Evolutionary conservation across 1,140 invertebrate genomes (phyloP).

Genomic region (Hydropsyche tenuis): DNA sequence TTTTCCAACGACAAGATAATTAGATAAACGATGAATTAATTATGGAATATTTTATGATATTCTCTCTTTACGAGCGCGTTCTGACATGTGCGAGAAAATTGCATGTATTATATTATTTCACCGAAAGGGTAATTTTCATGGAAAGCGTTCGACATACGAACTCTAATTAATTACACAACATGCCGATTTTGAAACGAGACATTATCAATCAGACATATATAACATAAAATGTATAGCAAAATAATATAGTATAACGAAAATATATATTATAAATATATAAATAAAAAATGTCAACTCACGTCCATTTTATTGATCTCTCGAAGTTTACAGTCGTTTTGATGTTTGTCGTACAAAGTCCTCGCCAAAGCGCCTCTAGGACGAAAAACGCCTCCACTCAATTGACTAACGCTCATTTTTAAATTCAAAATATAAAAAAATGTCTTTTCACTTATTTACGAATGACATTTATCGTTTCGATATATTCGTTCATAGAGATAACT

Average conservation of each 20-base stretch:
- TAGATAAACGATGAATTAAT: constrained; percentile 9
- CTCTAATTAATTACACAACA: neutral
- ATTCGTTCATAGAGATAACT: too few relatives aligned
- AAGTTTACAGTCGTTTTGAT: constrained; percentile 69
- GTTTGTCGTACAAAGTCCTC: constrained; percentile 72
- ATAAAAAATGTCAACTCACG: constrained; percentile 60
- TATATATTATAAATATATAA: constrained; percentile 11
- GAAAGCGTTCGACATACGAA: neutral
- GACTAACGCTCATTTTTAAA: constrained; percentile 29
- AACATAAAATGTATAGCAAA: neutral
- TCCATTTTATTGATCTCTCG: constrained; percentile 69
- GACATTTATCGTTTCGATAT: too few relatives aligned
- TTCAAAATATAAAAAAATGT: too few relatives aligned
- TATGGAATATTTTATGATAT: neutral
- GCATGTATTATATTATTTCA: neutral
- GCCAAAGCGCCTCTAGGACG: constrained; percentile 71
- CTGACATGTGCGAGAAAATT: neutral
- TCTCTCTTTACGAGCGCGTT: too few relatives aligned
- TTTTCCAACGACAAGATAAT: constrained; percentile 30
- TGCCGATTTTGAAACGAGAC: too few relatives aligned
- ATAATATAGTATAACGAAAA: neutral
- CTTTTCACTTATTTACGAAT: too few relatives aligned
- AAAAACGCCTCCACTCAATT: constrained; percentile 51
- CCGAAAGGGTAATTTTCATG: constrained; percentile 3
- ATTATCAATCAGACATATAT: neutral